A percentile compares a stretch with the other conserved stretches of the same genome.
These are phyloP conservation scores for Flexamia atlantica DNA, from an alignment of 2,888 invertebrate genomes.

Conservation along the genomic window DNA sequence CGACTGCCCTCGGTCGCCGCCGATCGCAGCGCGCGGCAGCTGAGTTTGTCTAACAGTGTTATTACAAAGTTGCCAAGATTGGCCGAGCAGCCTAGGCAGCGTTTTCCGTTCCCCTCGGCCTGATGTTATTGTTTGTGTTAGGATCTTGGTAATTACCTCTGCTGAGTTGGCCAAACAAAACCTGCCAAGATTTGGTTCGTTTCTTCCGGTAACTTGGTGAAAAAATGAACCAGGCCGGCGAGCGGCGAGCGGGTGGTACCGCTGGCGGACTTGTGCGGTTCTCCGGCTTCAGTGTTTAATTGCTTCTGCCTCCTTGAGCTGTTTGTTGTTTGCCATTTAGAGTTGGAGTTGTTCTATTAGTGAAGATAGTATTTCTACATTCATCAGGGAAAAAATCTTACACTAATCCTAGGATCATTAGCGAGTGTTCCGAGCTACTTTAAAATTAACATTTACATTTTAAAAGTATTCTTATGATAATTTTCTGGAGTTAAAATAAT, in stretches of 20 bases:
- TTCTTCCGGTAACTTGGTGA: constrained; percentile 39
- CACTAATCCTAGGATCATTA: no score
- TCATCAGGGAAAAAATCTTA: no score
- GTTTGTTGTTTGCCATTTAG: neutral
- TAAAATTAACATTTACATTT: no score
- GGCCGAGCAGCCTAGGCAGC: constrained; percentile 24
- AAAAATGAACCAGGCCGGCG: constrained; percentile 26
- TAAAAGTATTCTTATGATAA: no score
- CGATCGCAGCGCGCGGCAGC: neutral
- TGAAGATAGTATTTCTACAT: no score
- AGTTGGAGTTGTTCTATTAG: no score
- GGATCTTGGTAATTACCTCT: constrained; percentile 64
- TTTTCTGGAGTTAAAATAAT: no score
- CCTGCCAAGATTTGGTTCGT: constrained; percentile 30
- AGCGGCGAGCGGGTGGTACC: neutral
- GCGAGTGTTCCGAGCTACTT: no score
- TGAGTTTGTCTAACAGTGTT: constrained; percentile 29
- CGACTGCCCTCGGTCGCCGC: neutral
- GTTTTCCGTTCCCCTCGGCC: constrained; percentile 37
- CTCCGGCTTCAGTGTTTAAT: neutral
- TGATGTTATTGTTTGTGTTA: constrained; percentile 65
- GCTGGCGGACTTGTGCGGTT: neutral
- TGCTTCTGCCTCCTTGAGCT: constrained; percentile 4
- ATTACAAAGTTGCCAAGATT: constrained; percentile 39
- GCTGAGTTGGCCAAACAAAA: constrained; percentile 63